Evolutionary conservation across 2,797 vertebrate species (phyloP), one percentile per base, ranked within the genome.

Genomic region (Amazona finschi): DNA sequence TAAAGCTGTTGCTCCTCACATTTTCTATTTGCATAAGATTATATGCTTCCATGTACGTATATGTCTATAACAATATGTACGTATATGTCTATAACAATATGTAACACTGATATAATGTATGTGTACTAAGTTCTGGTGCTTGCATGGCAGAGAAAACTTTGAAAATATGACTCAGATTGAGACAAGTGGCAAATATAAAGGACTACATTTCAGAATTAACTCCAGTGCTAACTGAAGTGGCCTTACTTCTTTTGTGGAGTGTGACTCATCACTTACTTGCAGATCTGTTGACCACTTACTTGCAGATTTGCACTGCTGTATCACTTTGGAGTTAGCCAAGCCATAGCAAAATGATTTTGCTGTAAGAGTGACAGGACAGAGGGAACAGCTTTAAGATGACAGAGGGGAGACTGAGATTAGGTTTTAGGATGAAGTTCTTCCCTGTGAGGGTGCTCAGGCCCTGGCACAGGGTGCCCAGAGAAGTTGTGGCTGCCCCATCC

Each of bases 141-240:
- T 2, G 1, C 38, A 28, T 3, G n/a, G 62, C 33, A 81, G 15
- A 50, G n/a, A 64, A 66, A 89, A 67, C 38, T 36, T 30, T 27
- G 14, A 58, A 90, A 90, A 81, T 20, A 74, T 1, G 1, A 44
- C 15, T 57, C 17, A 8, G 15, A 18, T 7, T 49, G 36, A 44
- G 73, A 72, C 46, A 86, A 72, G 3, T 0, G 4, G 33, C 12
- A 66, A 79, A 50, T 15, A 67, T 65, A 44, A 83, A 64, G 16
- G 11, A 21, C 17, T 4, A 12, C 0, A 0, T 5, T 30, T 20
- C 78, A 65, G 12, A 11, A 49, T 25, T 44, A 44, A 55, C n/a
- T 80, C 43, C 12, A 31, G 25, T 3, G 41, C 28, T n/a, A 31
- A 25, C 0, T 43, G 47, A 30, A 65, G 20, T 16, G 49, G 44